These are phyloP conservation scores for Idris sp. DNA, from an alignment of 1,140 invertebrate species.

Conservation along the genomic window DNA sequence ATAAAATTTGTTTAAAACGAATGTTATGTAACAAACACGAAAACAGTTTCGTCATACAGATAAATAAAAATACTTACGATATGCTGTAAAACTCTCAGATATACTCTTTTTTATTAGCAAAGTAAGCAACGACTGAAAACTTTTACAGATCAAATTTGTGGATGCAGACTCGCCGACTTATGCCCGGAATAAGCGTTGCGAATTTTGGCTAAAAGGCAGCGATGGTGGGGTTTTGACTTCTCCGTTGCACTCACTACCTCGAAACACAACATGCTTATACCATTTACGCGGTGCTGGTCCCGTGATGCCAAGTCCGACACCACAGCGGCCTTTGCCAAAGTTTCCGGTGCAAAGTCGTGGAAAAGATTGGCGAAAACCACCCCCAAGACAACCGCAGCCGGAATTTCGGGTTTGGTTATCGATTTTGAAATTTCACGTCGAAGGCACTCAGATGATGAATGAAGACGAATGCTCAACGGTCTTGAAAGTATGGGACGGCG, in stretches of 20 bases:
- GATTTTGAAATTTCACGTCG: constrained; percentile 90
- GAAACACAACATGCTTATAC: constrained; percentile 92
- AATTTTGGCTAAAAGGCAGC: constrained; percentile 90
- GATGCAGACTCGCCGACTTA: constrained; percentile 88
- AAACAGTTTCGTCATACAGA: no score
- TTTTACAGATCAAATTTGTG: constrained; percentile 86
- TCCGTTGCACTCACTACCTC: constrained; percentile 88
- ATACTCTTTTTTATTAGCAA: no score
- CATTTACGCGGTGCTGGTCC: constrained; percentile 84
- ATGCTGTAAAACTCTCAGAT: no score
- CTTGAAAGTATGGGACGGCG: constrained; percentile 90
- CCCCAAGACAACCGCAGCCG: constrained; percentile 79
- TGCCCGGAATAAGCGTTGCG: constrained; percentile 89
- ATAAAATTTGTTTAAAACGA: no score
- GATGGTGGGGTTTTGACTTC: constrained; percentile 87
- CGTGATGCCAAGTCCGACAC: constrained; percentile 79
- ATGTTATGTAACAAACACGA: no score
- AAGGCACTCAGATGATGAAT: constrained; percentile 75
- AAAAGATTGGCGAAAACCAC: constrained; percentile 79
- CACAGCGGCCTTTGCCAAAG: constrained; percentile 80
- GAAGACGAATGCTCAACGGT: constrained; percentile 88
- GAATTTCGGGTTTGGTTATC: constrained; percentile 91
- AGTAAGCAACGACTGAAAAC: constrained; percentile 1
- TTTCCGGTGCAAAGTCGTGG: constrained; percentile 81
- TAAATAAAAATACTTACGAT: no score